phyloP scores from a whole-genome alignment of 2,113 vertebrate genomes.

The Corythornis vintsioides region DNA sequence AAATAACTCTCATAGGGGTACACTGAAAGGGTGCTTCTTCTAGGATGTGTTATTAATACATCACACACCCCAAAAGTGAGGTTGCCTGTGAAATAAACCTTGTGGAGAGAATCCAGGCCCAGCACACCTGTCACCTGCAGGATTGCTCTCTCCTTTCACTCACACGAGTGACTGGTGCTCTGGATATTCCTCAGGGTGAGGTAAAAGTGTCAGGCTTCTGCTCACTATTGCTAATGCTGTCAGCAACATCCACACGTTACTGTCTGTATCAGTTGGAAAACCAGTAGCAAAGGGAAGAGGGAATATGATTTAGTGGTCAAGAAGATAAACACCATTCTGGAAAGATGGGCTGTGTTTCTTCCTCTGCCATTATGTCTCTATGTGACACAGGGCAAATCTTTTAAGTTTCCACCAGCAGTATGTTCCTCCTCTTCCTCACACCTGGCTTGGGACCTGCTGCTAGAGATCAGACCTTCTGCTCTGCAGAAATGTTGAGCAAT shows the following conservation, averaged over 20 bases:
- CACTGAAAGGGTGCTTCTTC: background rate
- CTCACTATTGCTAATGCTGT: background rate
- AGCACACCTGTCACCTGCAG: background rate
- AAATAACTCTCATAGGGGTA: conserved; percentile 22
- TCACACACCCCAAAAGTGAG: background rate
- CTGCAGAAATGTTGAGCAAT: background rate
- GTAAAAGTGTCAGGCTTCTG: background rate
- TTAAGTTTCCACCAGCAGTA: background rate
- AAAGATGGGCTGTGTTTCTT: background rate
- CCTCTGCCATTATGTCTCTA: background rate
- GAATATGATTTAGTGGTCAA: background rate
- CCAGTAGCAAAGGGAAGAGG: background rate
- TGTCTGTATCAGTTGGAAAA: background rate
- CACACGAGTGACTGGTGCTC: background rate
- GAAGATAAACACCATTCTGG: background rate
- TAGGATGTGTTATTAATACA: conserved; percentile 12
- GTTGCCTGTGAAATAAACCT: background rate
- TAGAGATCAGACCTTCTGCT: background rate
- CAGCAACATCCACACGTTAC: background rate
- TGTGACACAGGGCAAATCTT: background rate
- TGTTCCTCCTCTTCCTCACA: background rate
- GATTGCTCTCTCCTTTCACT: background rate
- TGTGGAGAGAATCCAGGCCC: background rate
- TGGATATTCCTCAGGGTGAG: background rate
- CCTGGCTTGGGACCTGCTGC: background rate